Evolutionary conservation across 2,888 invertebrate species (phyloP), one percentile per base, ranked within the genome.

Genomic region (Operophtera brumata): DNA sequence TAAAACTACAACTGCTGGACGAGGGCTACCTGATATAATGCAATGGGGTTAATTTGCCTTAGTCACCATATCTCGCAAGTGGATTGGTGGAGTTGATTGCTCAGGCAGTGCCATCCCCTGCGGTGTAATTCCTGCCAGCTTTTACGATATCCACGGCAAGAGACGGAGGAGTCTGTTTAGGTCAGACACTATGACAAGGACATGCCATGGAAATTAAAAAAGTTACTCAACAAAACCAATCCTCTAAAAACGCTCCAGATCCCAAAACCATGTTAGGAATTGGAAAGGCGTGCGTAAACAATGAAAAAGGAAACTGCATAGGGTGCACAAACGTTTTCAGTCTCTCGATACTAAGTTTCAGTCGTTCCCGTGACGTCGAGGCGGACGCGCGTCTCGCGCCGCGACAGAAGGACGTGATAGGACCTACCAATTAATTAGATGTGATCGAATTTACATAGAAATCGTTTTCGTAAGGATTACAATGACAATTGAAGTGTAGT

Each of bases 391-490:
- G 66, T 51, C 45, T 47, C 36, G 9, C 47, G 28, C 45, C 39
- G 35, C 14, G 7, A 10, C 12, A 11, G 2, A 37, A 40, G 35
- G 46, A 56, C 61, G 58, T 63, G 59, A 45, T 46, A 47, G 37
- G 7, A 12, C 45, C 40, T 25, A 50, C 52, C 42, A 54, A 42
- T 52, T 48, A 56, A 66, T 62, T 62, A 58, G 57, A 63, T 62
- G 58, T 59, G 60, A 63, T 59, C 61, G 50, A 63, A 63, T 61
- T 64, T 54, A 58, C 59, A 62, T 58, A 56, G 40, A 59, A 49
- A 60, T 58, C 46, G 53, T 61, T 54, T 57, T 48, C 46, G 59
- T 50, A 58, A 59, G 57, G 49, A 57, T 54, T 54, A 46, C 54
- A 54, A 47, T 62, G 58, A 56, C 56, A 52, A 56, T 54, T 61